Conservation (phyloP, 2,888 invertebrate species). For the Geophilus truncorum region DNA sequence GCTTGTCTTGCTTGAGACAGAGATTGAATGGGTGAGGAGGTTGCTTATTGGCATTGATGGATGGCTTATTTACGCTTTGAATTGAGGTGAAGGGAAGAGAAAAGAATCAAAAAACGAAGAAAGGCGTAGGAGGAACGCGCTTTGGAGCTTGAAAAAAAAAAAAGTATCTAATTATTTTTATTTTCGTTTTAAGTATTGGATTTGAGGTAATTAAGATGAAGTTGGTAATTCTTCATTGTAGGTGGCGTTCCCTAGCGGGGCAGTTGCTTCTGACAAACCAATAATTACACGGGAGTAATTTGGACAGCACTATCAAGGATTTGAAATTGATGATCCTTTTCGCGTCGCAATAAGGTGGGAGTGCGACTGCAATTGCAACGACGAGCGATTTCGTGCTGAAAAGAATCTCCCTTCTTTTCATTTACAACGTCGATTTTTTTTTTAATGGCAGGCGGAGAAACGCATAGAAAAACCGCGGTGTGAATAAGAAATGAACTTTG, state of each 20-base stretch:
- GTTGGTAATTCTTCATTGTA: slow-evolving; percentile 10
- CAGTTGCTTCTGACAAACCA: slow-evolving; percentile 29
- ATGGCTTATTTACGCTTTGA: slow-evolving; percentile 32
- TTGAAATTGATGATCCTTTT: slow-evolving; percentile 34
- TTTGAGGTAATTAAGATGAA: slow-evolving; percentile 32
- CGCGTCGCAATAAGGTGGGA: slow-evolving; percentile 23
- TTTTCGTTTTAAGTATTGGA: slow-evolving; percentile 24
- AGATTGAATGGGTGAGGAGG: neutral
- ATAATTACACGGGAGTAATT: slow-evolving; percentile 32
- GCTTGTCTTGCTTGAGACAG: neutral
- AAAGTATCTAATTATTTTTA: slow-evolving; percentile 22
- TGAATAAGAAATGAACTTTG: neutral
- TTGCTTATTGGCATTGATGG: slow-evolving; percentile 30
- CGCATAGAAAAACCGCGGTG: neutral
- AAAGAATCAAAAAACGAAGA: neutral
- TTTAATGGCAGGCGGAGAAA: neutral
- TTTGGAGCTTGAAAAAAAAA: no score
- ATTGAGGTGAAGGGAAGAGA: neutral
- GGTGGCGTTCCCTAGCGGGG: neutral
- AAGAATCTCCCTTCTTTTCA: neutral
- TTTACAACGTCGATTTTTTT: neutral
- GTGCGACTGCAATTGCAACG: neutral
- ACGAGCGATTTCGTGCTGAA: neutral
- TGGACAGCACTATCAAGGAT: slow-evolving; percentile 29
- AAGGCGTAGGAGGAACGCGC: neutral